Evolutionary conservation across 2,888 invertebrate genomes (phyloP).

Genomic region (Nomada ferruginata): DNA sequence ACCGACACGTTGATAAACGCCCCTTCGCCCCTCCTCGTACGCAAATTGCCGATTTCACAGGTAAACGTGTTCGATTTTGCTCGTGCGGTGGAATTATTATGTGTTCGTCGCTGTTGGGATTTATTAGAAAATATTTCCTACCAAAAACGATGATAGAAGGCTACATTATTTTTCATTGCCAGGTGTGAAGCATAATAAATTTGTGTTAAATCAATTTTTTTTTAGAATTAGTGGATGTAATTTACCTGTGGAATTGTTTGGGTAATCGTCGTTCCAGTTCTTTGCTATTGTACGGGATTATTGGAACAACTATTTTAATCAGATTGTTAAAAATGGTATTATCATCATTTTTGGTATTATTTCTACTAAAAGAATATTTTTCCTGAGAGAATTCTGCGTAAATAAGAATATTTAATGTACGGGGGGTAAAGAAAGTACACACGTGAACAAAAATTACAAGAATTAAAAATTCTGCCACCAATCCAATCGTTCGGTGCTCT

Average conservation of each 20-base stretch:
- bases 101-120: conserved; percentile 8
- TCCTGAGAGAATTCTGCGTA: too few relatives aligned
- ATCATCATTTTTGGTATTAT: too few relatives aligned
- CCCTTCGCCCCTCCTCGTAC: conserved; percentile 11
- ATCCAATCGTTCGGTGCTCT: background rate
- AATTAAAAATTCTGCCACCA: background rate
- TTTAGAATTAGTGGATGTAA: background rate
- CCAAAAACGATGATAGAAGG: background rate
- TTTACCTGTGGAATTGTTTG: background rate
- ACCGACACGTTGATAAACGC: conserved; percentile 52
- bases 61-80: conserved; percentile 26
- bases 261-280: background rate
- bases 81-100: background rate
- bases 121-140: background rate
- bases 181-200: background rate
- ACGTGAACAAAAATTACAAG: too few relatives aligned
- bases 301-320: too few relatives aligned
- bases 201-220: background rate
- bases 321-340: too few relatives aligned
- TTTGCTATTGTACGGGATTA: background rate
- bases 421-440: too few relatives aligned
- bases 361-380: too few relatives aligned
- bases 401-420: too few relatives aligned
- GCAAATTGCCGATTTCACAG: conserved; percentile 27
- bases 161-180: background rate